These are phyloP conservation scores for Drosophila prolongata DNA, from an alignment of 2,888 invertebrate genomes.

Conservation along the genomic window DNA sequence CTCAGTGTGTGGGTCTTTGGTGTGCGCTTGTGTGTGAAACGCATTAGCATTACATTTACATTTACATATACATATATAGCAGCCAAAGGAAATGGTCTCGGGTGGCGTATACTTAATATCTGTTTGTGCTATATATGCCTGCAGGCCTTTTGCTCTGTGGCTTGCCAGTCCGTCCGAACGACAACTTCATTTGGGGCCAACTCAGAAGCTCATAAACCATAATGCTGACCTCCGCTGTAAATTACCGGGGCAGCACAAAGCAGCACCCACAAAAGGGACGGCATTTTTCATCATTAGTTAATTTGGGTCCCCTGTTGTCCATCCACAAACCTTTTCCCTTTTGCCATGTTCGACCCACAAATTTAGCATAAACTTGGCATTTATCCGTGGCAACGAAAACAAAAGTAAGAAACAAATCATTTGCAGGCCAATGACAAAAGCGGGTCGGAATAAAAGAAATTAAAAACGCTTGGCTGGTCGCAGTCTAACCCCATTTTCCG, in stretches of 20 bases:
- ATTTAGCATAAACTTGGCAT: constrained; percentile 75
- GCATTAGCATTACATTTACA: constrained; percentile 43
- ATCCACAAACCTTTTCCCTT: too few species aligned
- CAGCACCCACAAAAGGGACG: constrained; percentile 7
- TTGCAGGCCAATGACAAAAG: constrained; percentile 59
- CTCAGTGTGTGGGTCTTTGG: constrained; percentile 2
- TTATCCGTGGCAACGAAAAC: constrained; percentile 58
- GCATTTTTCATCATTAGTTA: constrained; percentile 75
- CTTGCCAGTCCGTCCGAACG: constrained; percentile 1
- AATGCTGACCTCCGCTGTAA: constrained; percentile 45
- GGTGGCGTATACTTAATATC: constrained; percentile 48
- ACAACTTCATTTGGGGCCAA: constrained; percentile 44
- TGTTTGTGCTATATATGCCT: constrained; percentile 13
- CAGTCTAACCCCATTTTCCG: constrained; percentile 20
- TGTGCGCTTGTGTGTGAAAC: constrained; percentile 26
- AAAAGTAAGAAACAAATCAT: constrained; percentile 74
- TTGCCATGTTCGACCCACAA: constrained; percentile 37
- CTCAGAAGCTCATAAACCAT: constrained; percentile 29
- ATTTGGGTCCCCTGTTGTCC: too few species aligned
- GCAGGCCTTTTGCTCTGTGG: constrained; percentile 2
- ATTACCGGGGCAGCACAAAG: constrained; percentile 24
- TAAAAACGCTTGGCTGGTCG: constrained; percentile 34
- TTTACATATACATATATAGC: constrained; percentile 8
- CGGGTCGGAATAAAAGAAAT: constrained; percentile 67
- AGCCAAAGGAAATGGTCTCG: constrained; percentile 32